Evolutionary conservation across 64 coral and sea anemone genomes (phyloP).

Genomic region (Montipora efflorescens): DNA sequence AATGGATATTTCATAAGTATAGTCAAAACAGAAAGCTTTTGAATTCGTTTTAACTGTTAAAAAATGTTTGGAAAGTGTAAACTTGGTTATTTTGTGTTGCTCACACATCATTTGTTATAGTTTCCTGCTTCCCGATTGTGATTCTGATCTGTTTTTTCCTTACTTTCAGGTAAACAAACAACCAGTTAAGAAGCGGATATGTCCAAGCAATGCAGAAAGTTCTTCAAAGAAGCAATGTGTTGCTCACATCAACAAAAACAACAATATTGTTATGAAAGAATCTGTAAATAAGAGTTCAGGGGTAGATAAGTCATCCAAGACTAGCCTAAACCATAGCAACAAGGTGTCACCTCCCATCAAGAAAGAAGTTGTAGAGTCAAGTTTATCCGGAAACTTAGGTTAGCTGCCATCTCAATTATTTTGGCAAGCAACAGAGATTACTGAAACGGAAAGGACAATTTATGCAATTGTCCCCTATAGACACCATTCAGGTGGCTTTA

Average conservation of each 20-base stretch:
- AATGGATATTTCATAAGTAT: too few species aligned
- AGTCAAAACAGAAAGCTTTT: too few species aligned
- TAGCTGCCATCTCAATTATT: neutral
- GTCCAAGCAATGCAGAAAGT: slow-evolving; percentile 17
- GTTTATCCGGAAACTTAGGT: slow-evolving; percentile 2
- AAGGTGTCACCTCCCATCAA: neutral
- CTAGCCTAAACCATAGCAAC: neutral
- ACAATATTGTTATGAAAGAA: slow-evolving; percentile 81
- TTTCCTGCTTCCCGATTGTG: too few species aligned
- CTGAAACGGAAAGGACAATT: too few species aligned
- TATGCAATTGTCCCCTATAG: too few species aligned
- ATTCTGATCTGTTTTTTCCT: neutral
- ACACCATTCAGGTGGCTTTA: too few species aligned
- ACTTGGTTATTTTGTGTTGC: too few species aligned
- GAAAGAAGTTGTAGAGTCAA: slow-evolving; percentile 18
- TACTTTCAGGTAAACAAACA: neutral
- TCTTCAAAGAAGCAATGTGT: slow-evolving; percentile 78
- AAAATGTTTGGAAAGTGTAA: too few species aligned
- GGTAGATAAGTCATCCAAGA: neutral
- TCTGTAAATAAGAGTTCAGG: slow-evolving; percentile 51
- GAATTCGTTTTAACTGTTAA: too few species aligned
- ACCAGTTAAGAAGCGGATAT: slow-evolving; percentile 61
- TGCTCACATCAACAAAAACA: slow-evolving; percentile 71
- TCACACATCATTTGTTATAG: too few species aligned
- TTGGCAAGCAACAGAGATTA: neutral